phyloP scores from a whole-genome alignment of 2,888 invertebrate species.

The Amiota communis region DNA sequence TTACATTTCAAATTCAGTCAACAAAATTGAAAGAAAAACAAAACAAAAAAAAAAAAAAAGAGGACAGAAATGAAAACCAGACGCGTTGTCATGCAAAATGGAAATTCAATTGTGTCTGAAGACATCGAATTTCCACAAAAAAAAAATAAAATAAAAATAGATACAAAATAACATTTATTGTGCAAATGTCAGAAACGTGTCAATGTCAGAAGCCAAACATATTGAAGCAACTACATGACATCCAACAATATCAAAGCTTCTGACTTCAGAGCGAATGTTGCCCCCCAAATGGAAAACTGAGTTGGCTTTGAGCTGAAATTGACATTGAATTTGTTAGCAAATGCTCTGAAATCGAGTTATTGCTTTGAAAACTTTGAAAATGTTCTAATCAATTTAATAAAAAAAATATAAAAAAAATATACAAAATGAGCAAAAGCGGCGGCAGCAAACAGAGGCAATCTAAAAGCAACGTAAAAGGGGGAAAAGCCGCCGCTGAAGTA shows the following conservation, averaged over 20 bases:
- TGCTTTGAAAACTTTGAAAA: too few relatives aligned
- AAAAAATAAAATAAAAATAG: background rate
- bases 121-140: background rate
- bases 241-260: too few relatives aligned
- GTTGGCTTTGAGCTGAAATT: too few relatives aligned
- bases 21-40: background rate
- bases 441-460: too few relatives aligned
- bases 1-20: background rate
- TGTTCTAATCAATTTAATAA: too few relatives aligned
- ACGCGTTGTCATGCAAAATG: background rate
- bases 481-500: slow-evolving; percentile 20
- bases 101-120: slow-evolving; percentile 11
- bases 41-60: background rate
- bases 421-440: background rate
- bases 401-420: background rate
- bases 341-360: too few relatives aligned
- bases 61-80: too few relatives aligned
- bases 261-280: background rate
- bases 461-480: slow-evolving; percentile 26
- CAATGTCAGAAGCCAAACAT: slow-evolving; percentile 5
- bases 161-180: slow-evolving; percentile 1
- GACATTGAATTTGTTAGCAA: too few relatives aligned
- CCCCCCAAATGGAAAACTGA: too few relatives aligned
- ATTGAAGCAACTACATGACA: background rate
- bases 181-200: slow-evolving; percentile 12